Conservation (phyloP, 2,888 invertebrate species). For the Steromphala cineraria region DNA sequence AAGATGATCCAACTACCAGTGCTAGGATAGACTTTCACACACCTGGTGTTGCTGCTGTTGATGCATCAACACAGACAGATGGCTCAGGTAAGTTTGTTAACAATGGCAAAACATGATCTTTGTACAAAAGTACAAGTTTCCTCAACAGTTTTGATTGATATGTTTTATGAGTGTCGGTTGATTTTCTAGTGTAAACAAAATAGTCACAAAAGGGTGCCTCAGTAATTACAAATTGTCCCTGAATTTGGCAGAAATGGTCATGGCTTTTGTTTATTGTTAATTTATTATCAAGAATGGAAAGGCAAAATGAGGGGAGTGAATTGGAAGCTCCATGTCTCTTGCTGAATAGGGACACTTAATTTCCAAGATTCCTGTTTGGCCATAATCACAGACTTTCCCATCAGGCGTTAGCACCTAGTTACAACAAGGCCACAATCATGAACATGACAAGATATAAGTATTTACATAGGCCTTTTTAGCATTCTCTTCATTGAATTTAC, state of each 20-base stretch:
- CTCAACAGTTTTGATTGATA: not conserved
- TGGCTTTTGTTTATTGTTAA: not conserved
- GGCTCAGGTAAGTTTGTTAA: no score
- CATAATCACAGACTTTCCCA: not conserved
- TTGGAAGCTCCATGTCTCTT: not conserved
- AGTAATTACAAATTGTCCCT: not conserved
- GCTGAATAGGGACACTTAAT: not conserved
- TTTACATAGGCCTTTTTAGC: no score
- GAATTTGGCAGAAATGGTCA: not conserved
- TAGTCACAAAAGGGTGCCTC: not conserved
- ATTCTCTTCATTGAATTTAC: no score
- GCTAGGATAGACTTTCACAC: no score
- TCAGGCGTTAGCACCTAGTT: not conserved
- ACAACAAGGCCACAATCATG: not conserved
- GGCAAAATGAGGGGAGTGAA: no score
- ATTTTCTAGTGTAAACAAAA: not conserved
- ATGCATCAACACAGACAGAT: no score
- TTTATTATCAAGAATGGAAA: not conserved
- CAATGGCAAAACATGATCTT: not conserved
- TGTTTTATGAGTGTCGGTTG: not conserved
- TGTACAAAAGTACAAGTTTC: not conserved
- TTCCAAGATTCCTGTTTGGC: not conserved
- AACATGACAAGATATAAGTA: no score
- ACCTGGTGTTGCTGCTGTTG: no score
- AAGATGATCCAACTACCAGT: no score